phyloP scores from a whole-genome alignment of 2,888 invertebrate species.

The Morinoia aosen region DNA sequence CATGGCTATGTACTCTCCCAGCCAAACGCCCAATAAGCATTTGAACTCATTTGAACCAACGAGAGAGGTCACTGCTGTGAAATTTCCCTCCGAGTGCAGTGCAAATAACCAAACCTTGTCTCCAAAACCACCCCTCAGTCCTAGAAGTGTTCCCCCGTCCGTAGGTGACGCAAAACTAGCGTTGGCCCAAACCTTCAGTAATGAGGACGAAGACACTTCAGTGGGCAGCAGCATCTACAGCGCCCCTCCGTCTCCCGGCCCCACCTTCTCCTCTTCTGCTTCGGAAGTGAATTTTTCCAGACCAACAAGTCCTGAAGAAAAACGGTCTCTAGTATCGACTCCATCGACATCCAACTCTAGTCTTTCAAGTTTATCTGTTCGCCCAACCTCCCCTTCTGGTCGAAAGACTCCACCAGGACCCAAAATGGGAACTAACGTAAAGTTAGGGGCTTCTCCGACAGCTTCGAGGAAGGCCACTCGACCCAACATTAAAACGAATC shows the following conservation, averaged over 20 bases:
- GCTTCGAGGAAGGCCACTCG: conserved; percentile 58
- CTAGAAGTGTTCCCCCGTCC: not conserved
- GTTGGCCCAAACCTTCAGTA: not conserved
- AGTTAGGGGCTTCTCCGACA: conserved; percentile 63
- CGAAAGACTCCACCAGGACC: conserved; percentile 66
- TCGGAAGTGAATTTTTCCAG: conserved; percentile 26
- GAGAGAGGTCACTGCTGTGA: not conserved
- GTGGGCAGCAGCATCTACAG: conserved; percentile 43
- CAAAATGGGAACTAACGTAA: conserved; percentile 60
- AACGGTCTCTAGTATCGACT: conserved; percentile 61
- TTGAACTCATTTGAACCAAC: not conserved
- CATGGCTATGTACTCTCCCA: not conserved
- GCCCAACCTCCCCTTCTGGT: conserved; percentile 65
- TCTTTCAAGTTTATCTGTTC: conserved; percentile 61
- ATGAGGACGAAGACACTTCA: conserved; percentile 52
- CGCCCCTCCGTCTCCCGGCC: not conserved
- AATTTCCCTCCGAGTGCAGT: not conserved
- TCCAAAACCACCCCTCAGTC: conserved; percentile 12
- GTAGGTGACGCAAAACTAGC: not conserved
- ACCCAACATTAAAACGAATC: conserved; percentile 65
- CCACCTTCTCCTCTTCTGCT: not conserved
- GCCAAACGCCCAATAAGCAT: not conserved
- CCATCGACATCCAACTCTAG: conserved; percentile 66
- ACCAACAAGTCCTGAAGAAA: conserved; percentile 60
- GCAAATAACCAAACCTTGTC: not conserved